These are phyloP conservation scores for Rynchops niger DNA, from an alignment of 2,113 vertebrate species.

Conservation along the genomic window DNA sequence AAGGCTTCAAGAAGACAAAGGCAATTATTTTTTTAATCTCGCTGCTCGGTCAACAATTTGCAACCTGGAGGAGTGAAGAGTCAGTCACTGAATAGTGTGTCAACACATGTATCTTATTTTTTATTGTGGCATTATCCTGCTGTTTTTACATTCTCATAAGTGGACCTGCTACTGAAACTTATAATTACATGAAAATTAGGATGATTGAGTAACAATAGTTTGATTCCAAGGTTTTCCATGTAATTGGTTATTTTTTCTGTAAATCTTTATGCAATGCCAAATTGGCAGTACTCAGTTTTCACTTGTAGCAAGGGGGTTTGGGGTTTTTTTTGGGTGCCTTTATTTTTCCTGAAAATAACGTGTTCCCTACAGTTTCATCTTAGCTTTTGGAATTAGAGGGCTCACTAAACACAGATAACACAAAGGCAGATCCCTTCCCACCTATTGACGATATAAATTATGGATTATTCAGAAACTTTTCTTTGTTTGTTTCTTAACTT, in stretches of 20 bases:
- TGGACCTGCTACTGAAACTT: slow-evolving; percentile 28
- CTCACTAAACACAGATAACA: background rate
- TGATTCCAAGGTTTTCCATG: background rate
- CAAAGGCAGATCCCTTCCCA: background rate
- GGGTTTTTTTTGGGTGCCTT: background rate
- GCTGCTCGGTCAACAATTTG: slow-evolving; percentile 14
- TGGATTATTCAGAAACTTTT: background rate
- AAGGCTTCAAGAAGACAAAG: slow-evolving; percentile 39
- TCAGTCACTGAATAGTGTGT: slow-evolving; percentile 43
- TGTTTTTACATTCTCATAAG: slow-evolving; percentile 40
- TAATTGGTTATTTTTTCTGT: background rate
- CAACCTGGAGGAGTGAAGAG: slow-evolving; percentile 39
- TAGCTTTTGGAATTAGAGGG: background rate
- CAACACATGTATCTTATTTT: slow-evolving; percentile 57
- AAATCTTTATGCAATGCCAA: slow-evolving; percentile 6
- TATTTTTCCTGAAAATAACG: background rate
- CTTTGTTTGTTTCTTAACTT: background rate
- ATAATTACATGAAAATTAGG: slow-evolving; percentile 19
- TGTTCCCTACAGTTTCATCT: background rate
- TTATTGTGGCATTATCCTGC: slow-evolving; percentile 41
- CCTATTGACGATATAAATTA: background rate
- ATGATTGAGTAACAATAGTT: slow-evolving; percentile 35
- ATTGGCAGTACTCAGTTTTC: slow-evolving; percentile 6
- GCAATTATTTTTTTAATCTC: background rate
- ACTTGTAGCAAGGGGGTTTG: background rate